Evolutionary conservation across 2,113 vertebrate species (phyloP).

Genomic region (Montifringilla adamsi): DNA sequence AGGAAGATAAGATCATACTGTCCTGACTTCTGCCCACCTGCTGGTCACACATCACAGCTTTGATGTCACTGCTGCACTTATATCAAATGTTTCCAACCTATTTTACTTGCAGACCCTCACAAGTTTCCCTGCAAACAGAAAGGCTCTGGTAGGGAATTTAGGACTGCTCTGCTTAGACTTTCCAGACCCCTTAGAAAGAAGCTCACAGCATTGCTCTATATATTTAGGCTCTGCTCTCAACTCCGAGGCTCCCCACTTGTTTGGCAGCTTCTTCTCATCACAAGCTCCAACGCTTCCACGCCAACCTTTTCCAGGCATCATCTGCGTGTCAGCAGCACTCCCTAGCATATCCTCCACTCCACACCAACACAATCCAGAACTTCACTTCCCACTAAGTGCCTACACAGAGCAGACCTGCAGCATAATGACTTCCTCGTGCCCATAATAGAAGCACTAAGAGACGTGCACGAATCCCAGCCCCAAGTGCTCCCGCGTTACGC

Average conservation of each 20-base stretch:
- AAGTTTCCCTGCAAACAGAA: neutral
- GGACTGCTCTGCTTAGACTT: neutral
- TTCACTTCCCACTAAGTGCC: slow-evolving; percentile 25
- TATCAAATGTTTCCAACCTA: accelerated
- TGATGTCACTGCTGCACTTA: neutral
- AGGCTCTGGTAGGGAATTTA: neutral
- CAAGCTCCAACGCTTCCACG: neutral
- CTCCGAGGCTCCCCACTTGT: neutral
- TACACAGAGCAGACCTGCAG: slow-evolving; percentile 18
- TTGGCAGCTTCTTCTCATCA: slow-evolving; percentile 37
- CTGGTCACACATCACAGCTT: neutral
- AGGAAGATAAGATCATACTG: neutral
- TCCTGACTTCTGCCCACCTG: neutral
- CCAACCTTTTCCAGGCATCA: slow-evolving; percentile 45
- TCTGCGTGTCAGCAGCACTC: neutral
- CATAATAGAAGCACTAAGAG: neutral
- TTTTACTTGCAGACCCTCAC: neutral
- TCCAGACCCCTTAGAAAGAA: neutral
- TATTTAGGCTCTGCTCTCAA: neutral
- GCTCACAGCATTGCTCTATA: neutral
- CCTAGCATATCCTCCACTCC: neutral
- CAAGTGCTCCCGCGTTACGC: neutral
- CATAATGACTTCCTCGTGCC: neutral
- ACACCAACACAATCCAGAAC: slow-evolving; percentile 24
- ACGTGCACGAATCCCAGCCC: neutral